phyloP scores from a whole-genome alignment of 1,140 invertebrate species.

The Plutomurus gul region DNA sequence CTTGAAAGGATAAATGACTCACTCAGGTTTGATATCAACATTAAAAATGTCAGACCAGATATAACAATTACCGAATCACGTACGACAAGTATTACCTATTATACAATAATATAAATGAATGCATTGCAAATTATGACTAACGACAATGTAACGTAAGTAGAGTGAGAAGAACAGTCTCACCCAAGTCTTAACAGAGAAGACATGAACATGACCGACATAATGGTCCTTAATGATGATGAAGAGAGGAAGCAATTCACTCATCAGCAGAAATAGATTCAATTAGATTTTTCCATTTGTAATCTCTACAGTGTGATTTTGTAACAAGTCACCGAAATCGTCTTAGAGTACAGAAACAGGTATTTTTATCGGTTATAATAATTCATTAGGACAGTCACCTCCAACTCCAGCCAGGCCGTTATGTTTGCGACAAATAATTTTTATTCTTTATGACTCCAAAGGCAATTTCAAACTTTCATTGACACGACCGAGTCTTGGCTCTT shows the following conservation, averaged over 20 bases:
- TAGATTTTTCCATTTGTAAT: not conserved
- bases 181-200: not conserved
- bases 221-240: not conserved
- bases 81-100: not conserved
- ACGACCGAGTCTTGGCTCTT: not conserved
- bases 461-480: not conserved
- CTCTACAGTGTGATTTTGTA: not conserved
- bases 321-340: not conserved
- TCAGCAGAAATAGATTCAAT: constrained; percentile 6
- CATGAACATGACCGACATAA: not conserved
- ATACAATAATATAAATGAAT: too few relatives aligned
- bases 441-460: not conserved
- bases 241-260: not conserved
- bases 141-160: not conserved
- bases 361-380: not conserved
- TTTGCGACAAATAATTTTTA: not conserved
- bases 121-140: not conserved
- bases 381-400: not conserved
- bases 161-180: not conserved
- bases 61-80: not conserved
- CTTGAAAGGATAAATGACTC: not conserved
- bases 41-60: constrained; percentile 6
- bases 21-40: constrained; percentile 2
- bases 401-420: not conserved
- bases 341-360: constrained; percentile 1